Base-by-base conservation (phyloP, 53 echinoderm and acorn worm species). In the Patiria pectinifera region DNA sequence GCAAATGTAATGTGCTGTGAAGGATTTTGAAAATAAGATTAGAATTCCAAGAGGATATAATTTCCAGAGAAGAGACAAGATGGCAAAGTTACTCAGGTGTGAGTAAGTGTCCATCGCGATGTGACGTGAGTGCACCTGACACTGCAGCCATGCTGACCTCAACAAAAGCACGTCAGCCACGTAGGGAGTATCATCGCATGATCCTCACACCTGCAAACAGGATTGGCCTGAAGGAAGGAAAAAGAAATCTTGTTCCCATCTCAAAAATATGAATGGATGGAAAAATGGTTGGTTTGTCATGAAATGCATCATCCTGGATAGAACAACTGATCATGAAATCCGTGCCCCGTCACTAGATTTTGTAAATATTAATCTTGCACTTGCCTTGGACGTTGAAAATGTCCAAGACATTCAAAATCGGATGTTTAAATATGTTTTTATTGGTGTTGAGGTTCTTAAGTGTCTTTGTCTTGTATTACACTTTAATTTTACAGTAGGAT, bases 141-240 rank as follows among this genome's bases (percentile, higher is more conserved):
- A 61, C 75, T 86, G 13, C 11, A 6, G 26, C 86, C 21, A 49
- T 4, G 71, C 71, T 86, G 86, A 86, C 74, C 86, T 45, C 74
- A 86, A 23, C 23, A 21, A 35, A 78, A 15, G 44, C 62, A 45
- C 48, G 53, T 26, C 35, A 3, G 3, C 62, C 45, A 59, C 44
- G 8, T 18, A 77, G 13, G 53, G 16, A 49, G 10, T 15, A 85
- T 70, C 53, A 45, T 87, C 26, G 47, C 58, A 48, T 59, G 61
- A 78, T 58, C 88, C 77, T 62, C 88, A 78, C 78, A 78, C 78
- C 78, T 77, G 88, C 88, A 78, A 88, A 77, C 78, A 76, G 59
- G 59, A 88, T 77, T 62, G 78, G 78, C 88, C 19, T 43, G 59
- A 1, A 2, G 35, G 8, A 53, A 22, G 11, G 11, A 1, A 43